phyloP scores from a whole-genome alignment of 2,113 vertebrate species.

The Nothocercus julius region DNA sequence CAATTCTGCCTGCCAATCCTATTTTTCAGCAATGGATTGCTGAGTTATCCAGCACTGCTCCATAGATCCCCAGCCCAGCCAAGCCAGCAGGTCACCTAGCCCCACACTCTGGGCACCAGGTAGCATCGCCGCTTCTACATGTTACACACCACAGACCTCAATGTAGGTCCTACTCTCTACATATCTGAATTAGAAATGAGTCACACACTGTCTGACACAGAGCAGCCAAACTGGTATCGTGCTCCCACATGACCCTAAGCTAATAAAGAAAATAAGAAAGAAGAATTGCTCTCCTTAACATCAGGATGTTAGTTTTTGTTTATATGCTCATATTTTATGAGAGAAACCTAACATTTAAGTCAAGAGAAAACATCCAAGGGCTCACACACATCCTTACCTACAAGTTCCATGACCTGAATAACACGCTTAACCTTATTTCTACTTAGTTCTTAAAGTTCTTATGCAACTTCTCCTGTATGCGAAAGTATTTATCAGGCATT shows the following conservation, averaged over 20 bases:
- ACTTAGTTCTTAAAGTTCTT: rapidly evolving
- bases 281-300: background rate
- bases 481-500: rapidly evolving
- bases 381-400: background rate
- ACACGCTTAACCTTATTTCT: rapidly evolving
- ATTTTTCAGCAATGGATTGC: background rate
- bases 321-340: rapidly evolving
- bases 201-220: rapidly evolving
- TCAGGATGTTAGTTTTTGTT: background rate
- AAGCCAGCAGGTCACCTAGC: background rate
- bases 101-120: background rate
- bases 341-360: background rate
- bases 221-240: background rate
- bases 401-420: background rate
- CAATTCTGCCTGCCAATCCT: background rate
- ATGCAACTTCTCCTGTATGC: background rate
- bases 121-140: rapidly evolving
- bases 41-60: too few relatives aligned
- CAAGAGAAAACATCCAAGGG: background rate
- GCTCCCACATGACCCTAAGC: rapidly evolving
- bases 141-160: background rate
- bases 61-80: too few relatives aligned
- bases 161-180: background rate
- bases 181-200: background rate
- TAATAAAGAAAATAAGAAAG: background rate